phyloP scores from a whole-genome alignment of 2,113 vertebrate genomes.

The Tinamus guttatus region DNA sequence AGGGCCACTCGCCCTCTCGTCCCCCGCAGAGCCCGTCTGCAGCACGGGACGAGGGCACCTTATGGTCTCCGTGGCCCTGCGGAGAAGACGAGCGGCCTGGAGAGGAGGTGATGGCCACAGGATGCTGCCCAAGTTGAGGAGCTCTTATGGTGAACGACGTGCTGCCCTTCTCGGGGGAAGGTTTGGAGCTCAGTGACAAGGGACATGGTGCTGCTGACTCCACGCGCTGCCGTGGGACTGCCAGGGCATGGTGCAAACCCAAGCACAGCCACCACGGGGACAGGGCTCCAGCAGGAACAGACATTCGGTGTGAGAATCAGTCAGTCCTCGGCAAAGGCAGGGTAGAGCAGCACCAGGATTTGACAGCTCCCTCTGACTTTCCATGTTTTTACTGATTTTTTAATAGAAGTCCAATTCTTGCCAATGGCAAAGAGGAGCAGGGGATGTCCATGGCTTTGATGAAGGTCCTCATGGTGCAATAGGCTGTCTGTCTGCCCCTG shows the following conservation, averaged over 20 bases:
- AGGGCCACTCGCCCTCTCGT: background rate
- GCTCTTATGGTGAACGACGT: rapidly evolving
- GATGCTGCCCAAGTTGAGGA: background rate
- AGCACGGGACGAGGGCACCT: background rate
- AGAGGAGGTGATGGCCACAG: background rate
- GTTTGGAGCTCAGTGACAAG: background rate
- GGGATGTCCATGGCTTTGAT: background rate
- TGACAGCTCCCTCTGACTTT: background rate
- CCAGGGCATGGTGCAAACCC: background rate
- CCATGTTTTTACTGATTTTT: background rate
- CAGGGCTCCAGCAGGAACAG: background rate
- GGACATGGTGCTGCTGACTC: rapidly evolving
- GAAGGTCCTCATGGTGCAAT: background rate
- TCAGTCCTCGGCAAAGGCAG: background rate
- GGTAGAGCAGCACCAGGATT: background rate
- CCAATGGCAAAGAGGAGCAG: background rate
- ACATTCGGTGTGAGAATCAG: background rate
- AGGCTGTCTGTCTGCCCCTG: background rate
- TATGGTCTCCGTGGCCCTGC: background rate
- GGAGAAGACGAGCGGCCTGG: background rate
- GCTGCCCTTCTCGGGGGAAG: background rate
- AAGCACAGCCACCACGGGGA: rapidly evolving
- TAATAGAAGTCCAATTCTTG: background rate
- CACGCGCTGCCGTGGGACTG: background rate
- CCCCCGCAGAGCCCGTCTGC: rapidly evolving